phyloP scores from a whole-genome alignment of 2,113 vertebrate species.

The Bos indicus region DNA sequence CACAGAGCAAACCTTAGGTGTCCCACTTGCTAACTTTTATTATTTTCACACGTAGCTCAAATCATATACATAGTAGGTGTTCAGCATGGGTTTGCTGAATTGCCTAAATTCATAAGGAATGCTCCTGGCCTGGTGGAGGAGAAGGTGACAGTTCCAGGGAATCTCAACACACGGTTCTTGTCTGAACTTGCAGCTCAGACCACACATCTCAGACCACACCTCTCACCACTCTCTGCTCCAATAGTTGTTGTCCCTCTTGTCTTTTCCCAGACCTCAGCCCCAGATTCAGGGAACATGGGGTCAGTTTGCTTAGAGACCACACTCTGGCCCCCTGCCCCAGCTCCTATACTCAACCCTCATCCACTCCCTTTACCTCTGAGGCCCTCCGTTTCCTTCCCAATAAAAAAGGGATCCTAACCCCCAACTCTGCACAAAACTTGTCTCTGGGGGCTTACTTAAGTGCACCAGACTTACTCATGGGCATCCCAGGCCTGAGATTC shows the following conservation, averaged over 20 bases:
- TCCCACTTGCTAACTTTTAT: not conserved
- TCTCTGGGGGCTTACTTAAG: not conserved
- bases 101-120: not conserved
- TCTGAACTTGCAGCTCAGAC: not conserved
- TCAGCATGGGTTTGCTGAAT: not conserved
- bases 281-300: fast-evolving
- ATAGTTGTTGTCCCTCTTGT: not conserved
- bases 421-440: not conserved
- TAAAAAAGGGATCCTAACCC: not conserved
- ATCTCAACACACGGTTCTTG: not conserved
- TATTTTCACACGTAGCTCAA: not conserved
- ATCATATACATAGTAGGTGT: no score
- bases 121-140: not conserved
- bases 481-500: not conserved
- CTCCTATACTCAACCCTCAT: not conserved
- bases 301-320: not conserved
- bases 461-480: fast-evolving
- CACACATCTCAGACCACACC: not conserved
- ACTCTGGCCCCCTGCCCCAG: not conserved
- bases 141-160: not conserved
- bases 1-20: not conserved
- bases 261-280: not conserved
- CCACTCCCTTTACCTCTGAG: not conserved
- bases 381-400: not conserved
- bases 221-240: not conserved